A percentile compares a stretch with the other conserved stretches of the same genome.
phyloP scores from a whole-genome alignment of 2,113 vertebrate species.

The Heterocephalus glaber region DNA sequence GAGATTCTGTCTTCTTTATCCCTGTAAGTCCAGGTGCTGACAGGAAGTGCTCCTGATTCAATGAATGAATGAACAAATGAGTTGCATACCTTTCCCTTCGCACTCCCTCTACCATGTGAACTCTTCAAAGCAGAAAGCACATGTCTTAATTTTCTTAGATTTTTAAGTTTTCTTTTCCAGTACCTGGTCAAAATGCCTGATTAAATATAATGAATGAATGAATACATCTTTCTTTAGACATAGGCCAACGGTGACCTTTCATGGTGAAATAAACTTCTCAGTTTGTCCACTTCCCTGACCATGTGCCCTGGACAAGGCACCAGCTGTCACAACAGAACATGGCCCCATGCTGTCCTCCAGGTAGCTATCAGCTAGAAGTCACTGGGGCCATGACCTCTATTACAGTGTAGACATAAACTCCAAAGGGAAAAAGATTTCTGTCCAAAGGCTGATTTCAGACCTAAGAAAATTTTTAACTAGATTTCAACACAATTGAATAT shows the following conservation, averaged over 20 bases:
- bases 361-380: neutral
- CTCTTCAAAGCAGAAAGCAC: slow-evolving; percentile 1
- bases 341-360: neutral
- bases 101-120: neutral
- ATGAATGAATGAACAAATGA: neutral
- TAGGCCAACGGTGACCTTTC: neutral
- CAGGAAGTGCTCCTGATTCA: neutral
- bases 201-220: neutral
- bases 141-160: neutral
- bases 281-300: neutral
- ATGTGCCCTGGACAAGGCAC: neutral
- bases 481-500: slow-evolving; percentile 12
- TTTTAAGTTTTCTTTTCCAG: neutral
- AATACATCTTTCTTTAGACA: slow-evolving; percentile 18
- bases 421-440: slow-evolving; percentile 52
- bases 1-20: neutral
- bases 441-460: slow-evolving; percentile 49
- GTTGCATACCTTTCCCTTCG: neutral
- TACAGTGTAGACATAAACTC: neutral
- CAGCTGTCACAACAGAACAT: neutral
- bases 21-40: neutral
- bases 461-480: slow-evolving; percentile 53
- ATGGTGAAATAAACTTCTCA: slow-evolving; percentile 12
- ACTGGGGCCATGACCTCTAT: neutral
- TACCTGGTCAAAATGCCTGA: neutral